Conservation (phyloP, 23 tunicate species). For the Halocynthia aurantium region DNA sequence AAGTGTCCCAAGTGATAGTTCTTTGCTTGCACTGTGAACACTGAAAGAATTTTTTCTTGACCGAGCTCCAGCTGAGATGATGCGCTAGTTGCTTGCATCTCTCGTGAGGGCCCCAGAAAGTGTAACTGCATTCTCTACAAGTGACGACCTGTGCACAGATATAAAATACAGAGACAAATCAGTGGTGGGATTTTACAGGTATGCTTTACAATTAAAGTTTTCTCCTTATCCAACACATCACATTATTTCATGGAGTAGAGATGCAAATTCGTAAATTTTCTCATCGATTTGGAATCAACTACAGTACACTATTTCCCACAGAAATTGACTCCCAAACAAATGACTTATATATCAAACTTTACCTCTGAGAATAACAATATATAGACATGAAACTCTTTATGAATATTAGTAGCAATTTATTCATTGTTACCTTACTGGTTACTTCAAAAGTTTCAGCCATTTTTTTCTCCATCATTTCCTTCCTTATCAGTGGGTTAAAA, state of each 20-base stretch:
- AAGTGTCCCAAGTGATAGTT: constrained; percentile 74
- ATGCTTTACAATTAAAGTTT: not conserved
- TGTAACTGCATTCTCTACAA: constrained; percentile 68
- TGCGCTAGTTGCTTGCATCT: constrained; percentile 60
- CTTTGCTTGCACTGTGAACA: constrained; percentile 78
- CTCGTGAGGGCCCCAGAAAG: constrained; percentile 94
- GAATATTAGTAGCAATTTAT: not conserved
- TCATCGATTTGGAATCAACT: no score
- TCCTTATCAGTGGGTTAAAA: constrained; percentile 66
- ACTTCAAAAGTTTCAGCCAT: constrained; percentile 77
- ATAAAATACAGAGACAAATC: not conserved
- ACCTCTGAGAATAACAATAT: not conserved
- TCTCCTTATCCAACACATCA: not conserved
- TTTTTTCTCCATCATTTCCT: constrained; percentile 85
- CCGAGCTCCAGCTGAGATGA: constrained; percentile 45
- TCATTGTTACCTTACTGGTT: constrained; percentile 29
- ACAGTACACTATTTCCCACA: no score
- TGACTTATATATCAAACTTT: no score
- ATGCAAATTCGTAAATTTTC: no score
- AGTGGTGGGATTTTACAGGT: no score
- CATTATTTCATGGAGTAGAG: no score
- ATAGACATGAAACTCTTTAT: no score
- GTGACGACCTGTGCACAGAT: constrained; percentile 46
- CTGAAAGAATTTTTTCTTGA: constrained; percentile 64
- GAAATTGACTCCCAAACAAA: no score